phyloP scores from a whole-genome alignment of 2,888 invertebrate genomes.

The Caenorhabditis imperialis region DNA sequence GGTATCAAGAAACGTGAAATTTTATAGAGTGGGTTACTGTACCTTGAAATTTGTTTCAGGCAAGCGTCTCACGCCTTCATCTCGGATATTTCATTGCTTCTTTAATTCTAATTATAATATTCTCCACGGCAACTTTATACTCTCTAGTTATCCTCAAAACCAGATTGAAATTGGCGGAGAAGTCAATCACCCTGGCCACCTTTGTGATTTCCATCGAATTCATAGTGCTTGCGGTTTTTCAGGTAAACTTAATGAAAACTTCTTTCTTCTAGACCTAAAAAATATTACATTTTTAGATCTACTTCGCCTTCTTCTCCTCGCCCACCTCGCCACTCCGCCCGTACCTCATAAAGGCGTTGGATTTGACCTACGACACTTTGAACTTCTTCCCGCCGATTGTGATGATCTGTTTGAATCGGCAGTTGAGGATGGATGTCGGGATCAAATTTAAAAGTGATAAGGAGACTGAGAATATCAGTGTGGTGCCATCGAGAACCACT shows the following conservation, averaged over 20 bases:
- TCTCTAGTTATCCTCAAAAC: conserved; percentile 8
- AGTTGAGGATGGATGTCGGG: conserved; percentile 3
- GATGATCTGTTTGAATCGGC: conserved; percentile 7
- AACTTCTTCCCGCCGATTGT: conserved; percentile 20
- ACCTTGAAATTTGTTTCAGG: too few relatives aligned
- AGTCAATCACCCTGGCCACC: conserved; percentile 15
- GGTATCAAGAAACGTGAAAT: too few relatives aligned
- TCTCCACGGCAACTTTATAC: conserved; percentile 15
- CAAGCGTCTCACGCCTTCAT: conserved; percentile 23
- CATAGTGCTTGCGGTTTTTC: conserved; percentile 3
- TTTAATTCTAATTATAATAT: conserved; percentile 10
- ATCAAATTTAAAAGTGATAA: too few relatives aligned
- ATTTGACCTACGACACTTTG: conserved; percentile 25
- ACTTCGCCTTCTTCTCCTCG: conserved; percentile 24
- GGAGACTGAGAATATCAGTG: too few relatives aligned
- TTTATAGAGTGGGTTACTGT: too few relatives aligned
- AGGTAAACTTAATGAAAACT: conserved; percentile 2
- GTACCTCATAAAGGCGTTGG: conserved; percentile 7
- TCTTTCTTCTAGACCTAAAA: too few relatives aligned
- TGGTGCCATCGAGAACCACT: too few relatives aligned
- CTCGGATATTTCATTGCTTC: conserved; percentile 15
- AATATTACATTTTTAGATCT: conserved; percentile 11
- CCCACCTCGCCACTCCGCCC: conserved; percentile 15
- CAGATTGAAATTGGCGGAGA: conserved; percentile 17
- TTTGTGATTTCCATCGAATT: conserved; percentile 19